These are phyloP conservation scores for Urocolius indicus DNA, from an alignment of 2,113 vertebrate genomes.

Conservation along the genomic window DNA sequence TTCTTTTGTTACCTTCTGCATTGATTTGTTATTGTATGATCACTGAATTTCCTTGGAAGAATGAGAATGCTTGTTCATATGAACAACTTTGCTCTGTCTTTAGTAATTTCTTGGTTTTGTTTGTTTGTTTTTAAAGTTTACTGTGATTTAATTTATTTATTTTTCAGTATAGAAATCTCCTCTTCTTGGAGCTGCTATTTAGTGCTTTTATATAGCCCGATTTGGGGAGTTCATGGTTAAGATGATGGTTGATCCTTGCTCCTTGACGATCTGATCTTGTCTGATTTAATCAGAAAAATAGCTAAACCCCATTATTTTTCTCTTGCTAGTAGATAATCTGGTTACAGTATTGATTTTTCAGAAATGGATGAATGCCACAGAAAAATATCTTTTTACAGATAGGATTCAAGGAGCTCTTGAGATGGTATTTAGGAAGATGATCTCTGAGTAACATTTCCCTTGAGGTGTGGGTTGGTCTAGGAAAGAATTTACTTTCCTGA, in stretches of 20 bases:
- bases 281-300: background rate
- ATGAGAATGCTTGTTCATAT: too few species aligned
- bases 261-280: background rate
- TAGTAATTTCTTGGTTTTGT: too few species aligned
- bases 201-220: background rate
- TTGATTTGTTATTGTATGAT: too few species aligned
- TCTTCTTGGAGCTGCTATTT: background rate
- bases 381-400: background rate
- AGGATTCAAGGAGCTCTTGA: background rate
- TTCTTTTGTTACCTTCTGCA: background rate
- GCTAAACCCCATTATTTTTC: background rate
- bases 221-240: background rate
- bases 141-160: background rate
- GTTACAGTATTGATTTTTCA: background rate
- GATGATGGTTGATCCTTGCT: background rate
- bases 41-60: too few species aligned
- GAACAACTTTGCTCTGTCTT: background rate
- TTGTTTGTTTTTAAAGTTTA: too few species aligned
- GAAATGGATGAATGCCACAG: background rate
- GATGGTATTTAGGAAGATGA: background rate
- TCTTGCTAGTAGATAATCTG: background rate
- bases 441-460: background rate
- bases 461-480: background rate
- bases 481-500: slow-evolving; percentile 5
- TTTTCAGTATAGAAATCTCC: background rate